Conservation (phyloP, 2,888 invertebrate genomes). For the Ferrisia virgata region DNA sequence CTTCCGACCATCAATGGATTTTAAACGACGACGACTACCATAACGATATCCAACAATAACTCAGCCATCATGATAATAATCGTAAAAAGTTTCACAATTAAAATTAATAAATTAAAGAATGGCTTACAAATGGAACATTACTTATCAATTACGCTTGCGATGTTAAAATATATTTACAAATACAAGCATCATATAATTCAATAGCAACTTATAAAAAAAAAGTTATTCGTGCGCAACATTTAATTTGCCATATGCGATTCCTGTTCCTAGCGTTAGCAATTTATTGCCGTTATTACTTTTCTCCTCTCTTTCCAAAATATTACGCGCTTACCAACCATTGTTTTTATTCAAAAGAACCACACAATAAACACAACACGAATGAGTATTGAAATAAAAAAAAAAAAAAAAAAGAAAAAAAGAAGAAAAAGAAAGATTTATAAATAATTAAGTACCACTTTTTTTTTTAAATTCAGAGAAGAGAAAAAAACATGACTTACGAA, state of each 20-base stretch:
- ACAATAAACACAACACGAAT: slow-evolving; percentile 11
- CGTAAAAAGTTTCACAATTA: background rate
- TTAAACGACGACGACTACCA: background rate
- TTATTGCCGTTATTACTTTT: background rate
- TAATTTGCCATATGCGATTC: background rate
- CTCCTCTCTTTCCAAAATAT: background rate
- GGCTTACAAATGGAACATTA: slow-evolving; percentile 27
- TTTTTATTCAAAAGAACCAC: background rate
- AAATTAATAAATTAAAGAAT: slow-evolving; percentile 10
- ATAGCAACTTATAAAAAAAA: background rate
- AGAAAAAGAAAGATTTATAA: background rate
- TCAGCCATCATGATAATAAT: background rate
- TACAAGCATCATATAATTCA: background rate
- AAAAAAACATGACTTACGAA: background rate
- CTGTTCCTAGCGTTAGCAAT: background rate
- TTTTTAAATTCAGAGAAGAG: background rate
- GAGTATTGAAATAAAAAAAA: slow-evolving; percentile 31
- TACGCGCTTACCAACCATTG: background rate
- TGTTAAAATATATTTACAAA: slow-evolving; percentile 16
- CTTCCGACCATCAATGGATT: background rate
- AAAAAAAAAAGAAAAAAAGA: background rate
- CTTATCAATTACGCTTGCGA: background rate
- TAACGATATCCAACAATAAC: background rate
- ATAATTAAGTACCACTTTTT: slow-evolving; percentile 22
- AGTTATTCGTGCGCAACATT: background rate